Percentiles rank a stretch among this genome's conserved stretches.
phyloP scores from a whole-genome alignment of 2,888 invertebrate species.

The Acanthosepion esculentum region DNA sequence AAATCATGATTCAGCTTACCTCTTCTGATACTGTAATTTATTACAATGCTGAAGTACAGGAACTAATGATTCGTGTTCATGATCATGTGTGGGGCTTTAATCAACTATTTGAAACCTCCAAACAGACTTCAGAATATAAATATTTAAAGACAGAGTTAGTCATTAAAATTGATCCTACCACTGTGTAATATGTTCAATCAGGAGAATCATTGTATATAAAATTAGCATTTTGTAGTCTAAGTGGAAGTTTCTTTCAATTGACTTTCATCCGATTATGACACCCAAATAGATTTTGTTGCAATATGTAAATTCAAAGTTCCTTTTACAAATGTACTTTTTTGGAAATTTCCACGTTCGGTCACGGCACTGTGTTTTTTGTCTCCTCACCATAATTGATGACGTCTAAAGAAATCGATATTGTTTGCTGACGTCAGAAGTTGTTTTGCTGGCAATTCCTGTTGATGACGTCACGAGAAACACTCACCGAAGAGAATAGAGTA shows the following conservation, averaged over 20 bases:
- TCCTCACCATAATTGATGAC: neutral
- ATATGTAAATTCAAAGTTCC: neutral
- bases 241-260: neutral
- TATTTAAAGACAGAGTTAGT: neutral
- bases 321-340: neutral
- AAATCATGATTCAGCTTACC: too few species aligned
- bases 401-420: neutral
- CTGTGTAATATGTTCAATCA: neutral
- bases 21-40: too few species aligned
- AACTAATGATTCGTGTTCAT: too few species aligned
- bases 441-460: neutral
- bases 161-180: neutral
- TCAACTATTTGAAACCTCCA: too few species aligned
- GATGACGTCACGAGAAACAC: neutral
- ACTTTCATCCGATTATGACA: neutral
- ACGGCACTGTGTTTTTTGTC: neutral
- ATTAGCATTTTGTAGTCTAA: neutral
- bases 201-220: neutral
- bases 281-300: too few species aligned
- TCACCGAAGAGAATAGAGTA: neutral
- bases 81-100: too few species aligned
- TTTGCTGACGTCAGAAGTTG: slow-evolving; percentile 33
- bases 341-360: neutral
- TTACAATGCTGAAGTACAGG: too few species aligned
- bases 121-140: neutral